phyloP scores from a whole-genome alignment of 2,888 invertebrate genomes.

The Corbicula japonica region DNA sequence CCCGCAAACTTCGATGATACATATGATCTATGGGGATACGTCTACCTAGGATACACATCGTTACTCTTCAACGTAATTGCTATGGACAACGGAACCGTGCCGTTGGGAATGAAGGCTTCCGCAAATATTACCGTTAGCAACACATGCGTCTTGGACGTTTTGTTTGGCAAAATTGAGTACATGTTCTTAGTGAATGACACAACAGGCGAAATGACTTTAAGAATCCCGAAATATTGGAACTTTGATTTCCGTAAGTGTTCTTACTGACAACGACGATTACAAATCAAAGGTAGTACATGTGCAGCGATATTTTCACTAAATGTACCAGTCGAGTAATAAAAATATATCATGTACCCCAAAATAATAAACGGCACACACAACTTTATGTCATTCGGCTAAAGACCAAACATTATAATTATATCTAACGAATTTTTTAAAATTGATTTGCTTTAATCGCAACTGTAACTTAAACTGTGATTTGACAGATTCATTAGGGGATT shows the following conservation, averaged over 20 bases:
- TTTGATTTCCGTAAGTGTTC: constrained; percentile 75
- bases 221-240: constrained; percentile 78
- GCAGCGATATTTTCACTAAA: too few relatives aligned
- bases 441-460: too few relatives aligned
- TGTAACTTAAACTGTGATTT: too few relatives aligned
- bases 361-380: too few relatives aligned
- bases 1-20: constrained; percentile 62
- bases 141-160: constrained; percentile 78
- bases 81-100: constrained; percentile 76
- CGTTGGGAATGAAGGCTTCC: constrained; percentile 72
- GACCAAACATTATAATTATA: too few relatives aligned
- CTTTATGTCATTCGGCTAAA: too few relatives aligned
- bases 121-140: constrained; percentile 75
- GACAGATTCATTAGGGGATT: too few relatives aligned
- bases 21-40: constrained; percentile 67
- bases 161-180: constrained; percentile 70
- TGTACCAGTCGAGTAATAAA: too few relatives aligned
- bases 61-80: constrained; percentile 73
- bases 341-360: too few relatives aligned
- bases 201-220: constrained; percentile 72
- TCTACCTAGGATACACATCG: constrained; percentile 72
- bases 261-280: too few relatives aligned
- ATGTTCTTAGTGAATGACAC: constrained; percentile 65
- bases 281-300: too few relatives aligned
- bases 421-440: too few relatives aligned